Evolutionary conservation across 2,113 vertebrate genomes (phyloP).

Genomic region (Bufo gargarizans): DNA sequence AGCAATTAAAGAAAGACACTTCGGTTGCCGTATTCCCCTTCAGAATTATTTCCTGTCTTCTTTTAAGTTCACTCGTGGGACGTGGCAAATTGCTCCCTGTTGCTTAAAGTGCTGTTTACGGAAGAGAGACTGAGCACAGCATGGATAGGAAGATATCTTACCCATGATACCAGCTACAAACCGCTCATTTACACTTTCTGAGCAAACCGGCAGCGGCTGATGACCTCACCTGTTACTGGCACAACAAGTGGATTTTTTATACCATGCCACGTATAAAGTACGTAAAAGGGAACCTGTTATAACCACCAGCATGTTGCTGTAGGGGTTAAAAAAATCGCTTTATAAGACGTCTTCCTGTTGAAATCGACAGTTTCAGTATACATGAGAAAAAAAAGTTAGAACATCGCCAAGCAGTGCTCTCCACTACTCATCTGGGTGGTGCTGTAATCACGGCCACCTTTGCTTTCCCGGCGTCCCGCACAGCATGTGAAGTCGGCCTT

Average conservation of each 20-base stretch:
- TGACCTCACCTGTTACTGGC: conserved; percentile 3
- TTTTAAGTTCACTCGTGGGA: conserved; percentile 51
- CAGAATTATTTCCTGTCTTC: conserved; percentile 44
- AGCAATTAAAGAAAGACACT: conserved; percentile 38
- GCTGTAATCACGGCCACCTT: too few relatives aligned
- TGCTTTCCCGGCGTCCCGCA: too few relatives aligned
- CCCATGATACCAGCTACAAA: conserved; percentile 32
- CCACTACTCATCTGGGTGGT: too few relatives aligned
- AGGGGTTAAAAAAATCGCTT: too few relatives aligned
- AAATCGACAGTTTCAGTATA: too few relatives aligned
- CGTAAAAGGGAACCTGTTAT: too few relatives aligned
- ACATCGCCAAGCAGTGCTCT: too few relatives aligned
- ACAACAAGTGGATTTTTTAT: background rate
- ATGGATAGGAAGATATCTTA: conserved; percentile 24
- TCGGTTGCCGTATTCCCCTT: conserved; percentile 26
- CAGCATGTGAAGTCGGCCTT: too few relatives aligned
- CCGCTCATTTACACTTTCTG: conserved; percentile 2
- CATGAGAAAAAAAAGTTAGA: too few relatives aligned
- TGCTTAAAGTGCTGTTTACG: conserved; percentile 32
- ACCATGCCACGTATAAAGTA: background rate
- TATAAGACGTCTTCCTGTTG: too few relatives aligned
- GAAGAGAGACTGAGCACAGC: conserved; percentile 36
- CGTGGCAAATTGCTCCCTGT: conserved; percentile 52
- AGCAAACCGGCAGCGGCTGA: background rate
- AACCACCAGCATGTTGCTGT: too few relatives aligned